phyloP scores from a whole-genome alignment of 1,140 invertebrate genomes.

The Argopecten irradians region DNA sequence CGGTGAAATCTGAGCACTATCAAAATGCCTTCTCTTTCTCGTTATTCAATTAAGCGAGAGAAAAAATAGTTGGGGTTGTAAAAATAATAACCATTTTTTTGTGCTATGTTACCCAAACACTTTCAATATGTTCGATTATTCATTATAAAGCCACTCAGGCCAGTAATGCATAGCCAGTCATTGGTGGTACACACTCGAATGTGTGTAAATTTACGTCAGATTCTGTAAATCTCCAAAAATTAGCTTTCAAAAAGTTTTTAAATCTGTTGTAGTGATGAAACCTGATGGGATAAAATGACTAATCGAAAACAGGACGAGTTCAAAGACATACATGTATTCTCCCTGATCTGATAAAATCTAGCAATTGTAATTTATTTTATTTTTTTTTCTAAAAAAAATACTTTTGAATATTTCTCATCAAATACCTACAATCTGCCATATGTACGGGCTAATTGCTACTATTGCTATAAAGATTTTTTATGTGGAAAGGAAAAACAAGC shows the following conservation, averaged over 20 bases:
- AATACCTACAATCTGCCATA: too few species aligned
- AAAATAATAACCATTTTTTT: constrained; percentile 18
- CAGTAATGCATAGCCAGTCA: not conserved
- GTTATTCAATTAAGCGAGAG: constrained; percentile 21
- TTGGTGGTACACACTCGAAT: not conserved
- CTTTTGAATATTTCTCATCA: too few species aligned
- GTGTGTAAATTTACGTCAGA: not conserved
- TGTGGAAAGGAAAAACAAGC: too few species aligned
- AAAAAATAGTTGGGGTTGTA: constrained; percentile 11
- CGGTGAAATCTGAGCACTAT: not conserved
- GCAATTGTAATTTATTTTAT: too few species aligned
- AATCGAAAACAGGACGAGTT: not conserved
- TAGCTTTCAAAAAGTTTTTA: not conserved
- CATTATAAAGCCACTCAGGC: not conserved
- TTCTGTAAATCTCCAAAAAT: not conserved
- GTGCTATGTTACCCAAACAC: not conserved
- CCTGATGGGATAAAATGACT: not conserved
- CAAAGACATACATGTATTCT: too few species aligned
- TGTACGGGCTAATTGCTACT: too few species aligned
- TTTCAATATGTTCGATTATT: constrained; percentile 12
- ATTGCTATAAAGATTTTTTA: too few species aligned
- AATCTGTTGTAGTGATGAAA: not conserved
- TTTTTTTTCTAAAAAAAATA: too few species aligned
- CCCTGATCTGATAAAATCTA: too few species aligned
- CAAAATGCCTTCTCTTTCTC: not conserved